These are phyloP conservation scores for Candoia aspera DNA, from an alignment of 2,113 vertebrate genomes.

Conservation along the genomic window DNA sequence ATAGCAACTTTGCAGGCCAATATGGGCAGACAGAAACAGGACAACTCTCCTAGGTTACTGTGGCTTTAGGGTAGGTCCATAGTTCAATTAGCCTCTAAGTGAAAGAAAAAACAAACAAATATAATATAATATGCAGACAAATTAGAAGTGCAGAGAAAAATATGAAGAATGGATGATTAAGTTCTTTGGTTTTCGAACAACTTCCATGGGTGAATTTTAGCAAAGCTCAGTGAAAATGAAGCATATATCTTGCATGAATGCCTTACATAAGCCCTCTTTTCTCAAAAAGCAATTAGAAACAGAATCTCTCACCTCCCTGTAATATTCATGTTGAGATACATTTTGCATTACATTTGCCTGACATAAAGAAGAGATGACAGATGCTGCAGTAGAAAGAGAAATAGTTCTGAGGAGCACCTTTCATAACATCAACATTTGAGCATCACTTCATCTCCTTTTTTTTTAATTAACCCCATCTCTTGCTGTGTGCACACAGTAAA, in stretches of 20 bases:
- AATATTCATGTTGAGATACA: conserved; percentile 23
- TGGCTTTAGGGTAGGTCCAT: background rate
- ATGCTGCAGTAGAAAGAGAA: conserved; percentile 15
- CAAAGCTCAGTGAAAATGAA: conserved; percentile 1
- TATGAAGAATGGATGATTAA: background rate
- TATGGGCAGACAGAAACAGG: background rate
- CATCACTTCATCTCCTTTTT: background rate
- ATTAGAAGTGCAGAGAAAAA: background rate
- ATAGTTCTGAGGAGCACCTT: conserved; percentile 8
- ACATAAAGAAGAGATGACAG: conserved; percentile 29
- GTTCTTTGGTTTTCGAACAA: background rate
- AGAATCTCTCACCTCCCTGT: conserved; percentile 9
- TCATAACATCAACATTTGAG: background rate
- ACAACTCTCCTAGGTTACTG: background rate
- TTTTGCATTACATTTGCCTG: conserved; percentile 24
- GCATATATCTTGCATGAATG: conserved; percentile 2
- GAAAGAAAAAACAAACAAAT: background rate
- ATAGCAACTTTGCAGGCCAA: background rate
- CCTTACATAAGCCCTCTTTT: conserved; percentile 10
- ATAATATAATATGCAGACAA: background rate
- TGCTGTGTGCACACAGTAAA: background rate
- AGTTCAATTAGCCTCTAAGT: background rate
- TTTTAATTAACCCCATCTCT: background rate
- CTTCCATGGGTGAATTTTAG: background rate
- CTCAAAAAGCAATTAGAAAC: conserved; percentile 27